These are phyloP conservation scores for Oreochromis tanganicae DNA, from an alignment of 2,113 vertebrate genomes.

Conservation along the genomic window DNA sequence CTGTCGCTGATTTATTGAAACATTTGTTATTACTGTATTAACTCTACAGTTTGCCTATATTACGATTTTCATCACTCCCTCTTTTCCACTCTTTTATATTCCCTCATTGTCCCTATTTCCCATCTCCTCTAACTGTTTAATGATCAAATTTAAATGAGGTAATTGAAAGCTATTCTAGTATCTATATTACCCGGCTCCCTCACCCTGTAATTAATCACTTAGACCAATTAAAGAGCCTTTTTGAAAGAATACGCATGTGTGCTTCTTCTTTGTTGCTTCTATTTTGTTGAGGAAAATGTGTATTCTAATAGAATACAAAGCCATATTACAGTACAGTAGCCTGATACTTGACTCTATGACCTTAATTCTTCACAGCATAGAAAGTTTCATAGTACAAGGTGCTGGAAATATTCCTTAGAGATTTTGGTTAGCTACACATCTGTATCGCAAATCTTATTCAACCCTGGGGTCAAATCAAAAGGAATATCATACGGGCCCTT, in stretches of 20 bases:
- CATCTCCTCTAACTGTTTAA: conserved; percentile 39
- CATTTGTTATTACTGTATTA: conserved; percentile 53
- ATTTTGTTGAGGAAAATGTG: background rate
- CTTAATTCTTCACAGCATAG: background rate
- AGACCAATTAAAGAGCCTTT: conserved; percentile 70
- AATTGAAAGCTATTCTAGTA: conserved; percentile 73
- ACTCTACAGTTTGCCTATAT: conserved; percentile 27
- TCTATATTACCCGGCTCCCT: conserved; percentile 69
- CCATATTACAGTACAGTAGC: background rate
- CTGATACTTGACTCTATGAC: background rate
- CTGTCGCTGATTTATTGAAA: conserved; percentile 20
- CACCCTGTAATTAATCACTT: conserved; percentile 74
- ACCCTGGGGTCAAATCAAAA: background rate
- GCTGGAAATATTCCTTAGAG: background rate
- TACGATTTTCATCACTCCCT: conserved; percentile 36
- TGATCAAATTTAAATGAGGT: conserved; percentile 64
- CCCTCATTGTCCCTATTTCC: conserved; percentile 12
- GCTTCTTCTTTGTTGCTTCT: background rate
- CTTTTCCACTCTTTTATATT: conserved; percentile 63
- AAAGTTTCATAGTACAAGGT: background rate
- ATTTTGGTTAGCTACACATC: background rate
- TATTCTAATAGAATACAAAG: background rate
- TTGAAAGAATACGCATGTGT: conserved; percentile 33
- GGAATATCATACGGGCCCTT: background rate
- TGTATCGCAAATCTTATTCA: background rate